These are phyloP conservation scores for Lathamus discolor DNA, from an alignment of 2,113 vertebrate genomes.

Conservation along the genomic window DNA sequence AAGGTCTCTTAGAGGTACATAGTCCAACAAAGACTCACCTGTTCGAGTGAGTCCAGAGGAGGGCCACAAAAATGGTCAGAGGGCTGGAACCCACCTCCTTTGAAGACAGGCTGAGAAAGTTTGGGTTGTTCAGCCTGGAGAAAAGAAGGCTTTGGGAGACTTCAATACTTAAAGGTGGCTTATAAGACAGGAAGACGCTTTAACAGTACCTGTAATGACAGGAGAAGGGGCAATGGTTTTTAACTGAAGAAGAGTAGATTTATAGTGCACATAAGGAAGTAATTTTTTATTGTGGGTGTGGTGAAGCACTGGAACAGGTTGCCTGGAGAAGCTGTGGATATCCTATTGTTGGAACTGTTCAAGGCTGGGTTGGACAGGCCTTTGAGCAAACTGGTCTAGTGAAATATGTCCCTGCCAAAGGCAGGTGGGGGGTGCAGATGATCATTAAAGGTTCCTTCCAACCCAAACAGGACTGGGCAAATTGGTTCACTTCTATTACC, in stretches of 20 bases:
- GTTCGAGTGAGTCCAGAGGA: background rate
- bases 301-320: background rate
- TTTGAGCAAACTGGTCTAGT: background rate
- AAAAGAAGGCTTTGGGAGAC: background rate
- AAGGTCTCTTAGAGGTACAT: background rate
- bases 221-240: background rate
- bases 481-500: too few species aligned
- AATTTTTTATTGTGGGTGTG: fast-evolving
- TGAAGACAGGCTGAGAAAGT: background rate
- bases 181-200: background rate
- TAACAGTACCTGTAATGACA: fast-evolving
- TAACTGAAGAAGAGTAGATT: background rate
- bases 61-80: background rate
- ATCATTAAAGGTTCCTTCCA: background rate
- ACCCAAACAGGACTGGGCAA: background rate
- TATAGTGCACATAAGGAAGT: background rate
- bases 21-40: background rate
- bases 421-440: background rate
- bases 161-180: background rate
- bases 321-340: background rate
- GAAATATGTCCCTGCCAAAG: background rate
- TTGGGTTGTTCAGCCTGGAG: background rate
- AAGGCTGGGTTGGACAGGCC: background rate
- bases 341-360: background rate
- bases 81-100: fast-evolving